Percentiles rank a stretch among this genome's conserved stretches.
phyloP scores from a whole-genome alignment of 2,113 vertebrate species.

The Pyxicephalus adspersus region DNA sequence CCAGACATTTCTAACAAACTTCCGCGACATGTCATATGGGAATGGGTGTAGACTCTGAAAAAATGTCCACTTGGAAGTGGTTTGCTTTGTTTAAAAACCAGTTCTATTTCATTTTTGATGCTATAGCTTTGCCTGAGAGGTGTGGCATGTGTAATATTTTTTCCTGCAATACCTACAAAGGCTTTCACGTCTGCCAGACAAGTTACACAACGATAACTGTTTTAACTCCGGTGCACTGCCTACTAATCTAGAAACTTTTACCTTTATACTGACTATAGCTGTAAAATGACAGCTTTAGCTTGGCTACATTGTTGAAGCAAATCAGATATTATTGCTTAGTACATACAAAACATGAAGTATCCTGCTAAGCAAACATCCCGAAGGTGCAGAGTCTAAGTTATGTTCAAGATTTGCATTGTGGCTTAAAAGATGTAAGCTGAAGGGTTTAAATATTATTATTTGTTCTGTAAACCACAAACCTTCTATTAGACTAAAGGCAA shows the following conservation, averaged over 20 bases:
- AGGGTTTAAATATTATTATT: no score
- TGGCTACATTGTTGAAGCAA: not conserved
- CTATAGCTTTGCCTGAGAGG: constrained; percentile 8
- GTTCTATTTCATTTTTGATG: constrained; percentile 40
- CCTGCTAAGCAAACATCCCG: not conserved
- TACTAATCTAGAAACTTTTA: no score
- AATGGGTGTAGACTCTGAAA: constrained; percentile 8
- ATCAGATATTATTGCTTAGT: not conserved
- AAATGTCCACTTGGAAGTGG: not conserved
- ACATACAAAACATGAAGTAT: not conserved
- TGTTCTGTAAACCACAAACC: no score
- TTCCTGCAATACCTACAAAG: not conserved
- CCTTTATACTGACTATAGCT: no score
- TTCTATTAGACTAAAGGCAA: no score
- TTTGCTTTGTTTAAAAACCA: constrained; percentile 27
- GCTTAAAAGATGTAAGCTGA: not conserved
- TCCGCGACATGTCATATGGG: not conserved
- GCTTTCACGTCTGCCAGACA: no score
- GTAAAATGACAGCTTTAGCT: no score
- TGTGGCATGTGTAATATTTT: not conserved
- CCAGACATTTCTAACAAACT: no score
- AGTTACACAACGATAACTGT: no score
- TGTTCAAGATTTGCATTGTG: not conserved
- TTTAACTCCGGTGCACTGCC: no score
- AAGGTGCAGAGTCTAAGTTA: no score